A percentile compares a stretch with the other conserved stretches of the same genome.
Conservation (phyloP, 1,140 invertebrate species). For the Diuraphis noxia region DNA sequence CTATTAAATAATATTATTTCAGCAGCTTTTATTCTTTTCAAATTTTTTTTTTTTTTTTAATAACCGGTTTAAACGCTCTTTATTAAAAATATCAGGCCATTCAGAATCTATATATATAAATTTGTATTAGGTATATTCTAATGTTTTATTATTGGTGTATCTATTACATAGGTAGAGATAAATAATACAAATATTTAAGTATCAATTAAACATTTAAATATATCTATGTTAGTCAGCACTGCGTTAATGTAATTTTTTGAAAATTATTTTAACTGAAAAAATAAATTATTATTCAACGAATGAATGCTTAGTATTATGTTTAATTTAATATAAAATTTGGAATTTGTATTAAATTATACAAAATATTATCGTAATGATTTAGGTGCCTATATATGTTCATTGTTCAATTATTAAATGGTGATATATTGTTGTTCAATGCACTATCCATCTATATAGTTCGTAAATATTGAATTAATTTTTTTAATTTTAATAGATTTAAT, state of each 20-base stretch:
- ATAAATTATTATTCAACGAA: not conserved
- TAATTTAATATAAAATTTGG: too few relatives aligned
- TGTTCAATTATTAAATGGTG: too few relatives aligned
- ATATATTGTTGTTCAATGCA: not conserved
- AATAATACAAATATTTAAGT: not conserved
- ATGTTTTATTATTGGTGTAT: too few relatives aligned
- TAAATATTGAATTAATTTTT: too few relatives aligned
- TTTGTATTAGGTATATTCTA: too few relatives aligned
- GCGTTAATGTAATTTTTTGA: not conserved
- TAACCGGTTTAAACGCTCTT: not conserved
- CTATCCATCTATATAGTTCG: too few relatives aligned
- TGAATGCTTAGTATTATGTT: too few relatives aligned
- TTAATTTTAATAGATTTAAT: too few relatives aligned
- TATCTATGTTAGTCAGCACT: not conserved
- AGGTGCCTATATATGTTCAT: too few relatives aligned
- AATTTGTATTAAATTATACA: too few relatives aligned
- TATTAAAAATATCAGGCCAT: not conserved
- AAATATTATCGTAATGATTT: too few relatives aligned
- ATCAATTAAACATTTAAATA: not conserved
- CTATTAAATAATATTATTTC: not conserved
- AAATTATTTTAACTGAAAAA: not conserved
- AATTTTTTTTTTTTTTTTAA: not conserved
- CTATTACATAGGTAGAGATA: not conserved
- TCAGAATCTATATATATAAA: not conserved
- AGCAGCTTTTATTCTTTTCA: not conserved